phyloP scores from a whole-genome alignment of 2,113 vertebrate species.

The Chionomys nivalis region DNA sequence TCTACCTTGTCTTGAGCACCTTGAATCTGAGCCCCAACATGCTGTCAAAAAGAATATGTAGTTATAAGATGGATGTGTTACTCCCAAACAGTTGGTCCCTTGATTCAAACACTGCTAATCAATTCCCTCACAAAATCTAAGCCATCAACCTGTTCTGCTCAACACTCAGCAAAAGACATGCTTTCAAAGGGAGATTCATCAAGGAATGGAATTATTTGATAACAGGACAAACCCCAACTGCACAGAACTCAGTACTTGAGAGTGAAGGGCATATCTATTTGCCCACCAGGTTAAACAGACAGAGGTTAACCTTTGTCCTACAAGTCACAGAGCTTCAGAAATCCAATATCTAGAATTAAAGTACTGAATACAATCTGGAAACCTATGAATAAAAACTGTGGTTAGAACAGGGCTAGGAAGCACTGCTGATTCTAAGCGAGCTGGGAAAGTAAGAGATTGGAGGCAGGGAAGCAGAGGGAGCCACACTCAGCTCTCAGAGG shows the following conservation, averaged over 20 bases:
- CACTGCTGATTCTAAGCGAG: neutral
- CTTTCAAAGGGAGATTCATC: neutral
- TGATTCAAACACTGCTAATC: slow-evolving; percentile 4
- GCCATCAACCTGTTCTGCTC: neutral
- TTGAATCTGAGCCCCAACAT: neutral
- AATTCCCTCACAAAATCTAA: neutral
- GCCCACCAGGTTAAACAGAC: slow-evolving; percentile 40
- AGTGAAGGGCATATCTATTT: slow-evolving; percentile 36
- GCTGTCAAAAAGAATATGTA: neutral
- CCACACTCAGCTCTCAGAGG: too few relatives aligned
- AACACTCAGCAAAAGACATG: neutral
- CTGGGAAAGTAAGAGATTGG: neutral
- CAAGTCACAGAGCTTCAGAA: slow-evolving; percentile 17
- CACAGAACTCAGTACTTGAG: neutral
- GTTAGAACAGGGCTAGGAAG: neutral
- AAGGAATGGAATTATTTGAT: slow-evolving; percentile 34
- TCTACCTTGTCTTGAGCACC: neutral
- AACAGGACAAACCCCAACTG: neutral
- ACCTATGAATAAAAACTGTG: neutral
- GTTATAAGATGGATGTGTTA: neutral
- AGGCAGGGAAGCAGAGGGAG: neutral
- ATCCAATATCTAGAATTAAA: slow-evolving; percentile 20
- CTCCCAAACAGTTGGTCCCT: neutral
- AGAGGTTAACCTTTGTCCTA: slow-evolving; percentile 27
- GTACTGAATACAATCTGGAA: neutral